phyloP scores from a whole-genome alignment of 2,113 vertebrate species.

The Microcebus tavaratra region DNA sequence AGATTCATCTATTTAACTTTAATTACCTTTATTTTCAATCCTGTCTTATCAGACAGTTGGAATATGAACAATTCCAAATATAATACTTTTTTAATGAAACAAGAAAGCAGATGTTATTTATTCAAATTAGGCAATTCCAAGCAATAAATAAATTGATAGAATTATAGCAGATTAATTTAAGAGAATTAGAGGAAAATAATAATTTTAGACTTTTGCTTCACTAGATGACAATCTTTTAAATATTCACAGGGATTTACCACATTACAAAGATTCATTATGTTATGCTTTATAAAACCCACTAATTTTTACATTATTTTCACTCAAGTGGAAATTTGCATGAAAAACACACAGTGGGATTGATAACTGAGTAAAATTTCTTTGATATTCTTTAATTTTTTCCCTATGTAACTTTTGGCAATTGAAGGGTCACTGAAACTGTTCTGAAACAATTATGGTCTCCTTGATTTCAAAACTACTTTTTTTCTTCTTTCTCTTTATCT shows the following conservation, averaged over 20 bases:
- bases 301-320: background rate
- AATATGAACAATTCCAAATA: slow-evolving; percentile 17
- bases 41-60: background rate
- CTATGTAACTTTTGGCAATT: background rate
- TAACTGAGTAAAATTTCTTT: background rate
- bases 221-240: background rate
- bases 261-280: background rate
- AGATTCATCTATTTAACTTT: background rate
- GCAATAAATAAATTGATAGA: background rate
- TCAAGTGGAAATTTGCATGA: background rate
- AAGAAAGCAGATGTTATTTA: slow-evolving; percentile 26
- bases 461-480: background rate
- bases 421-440: background rate
- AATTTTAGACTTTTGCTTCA: background rate
- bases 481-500: background rate
- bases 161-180: background rate
- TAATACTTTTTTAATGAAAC: slow-evolving; percentile 52
- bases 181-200: background rate
- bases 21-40: slow-evolving; percentile 52
- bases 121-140: background rate
- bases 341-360: background rate
- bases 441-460: background rate
- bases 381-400: background rate
- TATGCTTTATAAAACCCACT: background rate
- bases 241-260: background rate